Conservation (phyloP, 2,888 invertebrate species). For the Oscheius sp. region DNA sequence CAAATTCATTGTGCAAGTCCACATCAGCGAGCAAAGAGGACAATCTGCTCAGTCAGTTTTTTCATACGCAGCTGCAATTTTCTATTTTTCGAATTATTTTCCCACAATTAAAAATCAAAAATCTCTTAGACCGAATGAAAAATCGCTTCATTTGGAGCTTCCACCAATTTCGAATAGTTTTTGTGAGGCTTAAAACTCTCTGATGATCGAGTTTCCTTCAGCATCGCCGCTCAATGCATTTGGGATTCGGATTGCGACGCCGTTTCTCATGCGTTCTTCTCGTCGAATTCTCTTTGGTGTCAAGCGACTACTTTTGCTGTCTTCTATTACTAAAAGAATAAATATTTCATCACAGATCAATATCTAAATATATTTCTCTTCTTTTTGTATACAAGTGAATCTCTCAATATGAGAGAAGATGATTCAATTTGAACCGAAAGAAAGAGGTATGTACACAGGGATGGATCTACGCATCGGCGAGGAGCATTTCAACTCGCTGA, state of each 20-base stretch:
- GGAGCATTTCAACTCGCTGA: slow-evolving; percentile 2
- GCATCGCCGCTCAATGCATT: slow-evolving; percentile 28
- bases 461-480: not conserved
- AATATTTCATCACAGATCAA: slow-evolving; percentile 17
- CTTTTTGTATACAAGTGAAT: not conserved
- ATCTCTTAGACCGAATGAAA: too few species aligned
- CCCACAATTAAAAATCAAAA: too few species aligned
- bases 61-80: not conserved
- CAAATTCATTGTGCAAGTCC: slow-evolving; percentile 30
- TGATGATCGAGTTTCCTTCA: slow-evolving; percentile 16
- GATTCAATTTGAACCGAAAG: slow-evolving; percentile 12
- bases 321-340: slow-evolving; percentile 24
- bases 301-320: slow-evolving; percentile 26
- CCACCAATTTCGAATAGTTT: too few species aligned
- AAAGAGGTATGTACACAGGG: not conserved
- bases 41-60: slow-evolving; percentile 30
- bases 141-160: too few species aligned
- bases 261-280: slow-evolving; percentile 8
- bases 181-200: too few species aligned
- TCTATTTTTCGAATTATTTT: not conserved
- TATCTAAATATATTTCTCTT: slow-evolving; percentile 1
- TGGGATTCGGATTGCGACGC: slow-evolving; percentile 31
- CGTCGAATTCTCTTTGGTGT: slow-evolving; percentile 29
- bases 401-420: slow-evolving; percentile 9
- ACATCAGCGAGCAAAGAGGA: slow-evolving; percentile 28